phyloP scores from a whole-genome alignment of 2,888 invertebrate genomes.

The Plebejus melissa region DNA sequence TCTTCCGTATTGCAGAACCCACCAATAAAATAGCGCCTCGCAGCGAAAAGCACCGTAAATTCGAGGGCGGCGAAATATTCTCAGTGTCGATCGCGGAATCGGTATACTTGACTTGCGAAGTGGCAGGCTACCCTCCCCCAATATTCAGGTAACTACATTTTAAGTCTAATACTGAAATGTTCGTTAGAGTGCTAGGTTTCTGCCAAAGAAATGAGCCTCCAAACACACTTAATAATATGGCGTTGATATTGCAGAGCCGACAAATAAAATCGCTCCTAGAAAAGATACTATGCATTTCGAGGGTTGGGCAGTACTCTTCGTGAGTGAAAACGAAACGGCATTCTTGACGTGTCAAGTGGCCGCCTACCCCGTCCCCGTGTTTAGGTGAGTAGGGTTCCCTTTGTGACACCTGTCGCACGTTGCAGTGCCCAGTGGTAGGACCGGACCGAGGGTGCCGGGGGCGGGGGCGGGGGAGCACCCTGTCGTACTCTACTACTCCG shows the following conservation, averaged over 20 bases:
- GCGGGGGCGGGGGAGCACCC: constrained; percentile 67
- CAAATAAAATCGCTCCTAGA: constrained; percentile 81
- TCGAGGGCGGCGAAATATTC: constrained; percentile 65
- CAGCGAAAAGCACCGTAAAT: constrained; percentile 66
- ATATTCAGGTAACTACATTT: constrained; percentile 61
- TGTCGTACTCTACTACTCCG: constrained; percentile 88
- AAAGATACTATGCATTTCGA: constrained; percentile 80
- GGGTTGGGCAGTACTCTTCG: constrained; percentile 81
- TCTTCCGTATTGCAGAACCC: constrained; percentile 80
- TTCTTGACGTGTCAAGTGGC: constrained; percentile 84
- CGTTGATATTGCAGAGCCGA: constrained; percentile 65
- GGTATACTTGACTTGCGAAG: constrained; percentile 74
- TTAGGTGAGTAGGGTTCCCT: constrained; percentile 80
- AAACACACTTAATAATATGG: constrained; percentile 30
- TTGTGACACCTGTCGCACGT: constrained; percentile 52
- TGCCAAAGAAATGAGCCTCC: neutral
- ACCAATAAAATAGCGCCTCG: constrained; percentile 83
- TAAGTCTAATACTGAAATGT: neutral
- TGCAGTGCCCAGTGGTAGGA: constrained; percentile 85
- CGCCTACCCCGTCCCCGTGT: constrained; percentile 83
- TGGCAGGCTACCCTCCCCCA: constrained; percentile 76
- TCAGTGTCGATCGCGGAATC: constrained; percentile 53
- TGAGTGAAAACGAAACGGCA: constrained; percentile 69
- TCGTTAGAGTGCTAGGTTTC: neutral
- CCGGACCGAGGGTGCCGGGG: constrained; percentile 83